A percentile compares a stretch with the other conserved stretches of the same genome.
These are phyloP conservation scores for Artibeus jamaicensis DNA, from an alignment of 2,797 vertebrate genomes.

Conservation along the genomic window DNA sequence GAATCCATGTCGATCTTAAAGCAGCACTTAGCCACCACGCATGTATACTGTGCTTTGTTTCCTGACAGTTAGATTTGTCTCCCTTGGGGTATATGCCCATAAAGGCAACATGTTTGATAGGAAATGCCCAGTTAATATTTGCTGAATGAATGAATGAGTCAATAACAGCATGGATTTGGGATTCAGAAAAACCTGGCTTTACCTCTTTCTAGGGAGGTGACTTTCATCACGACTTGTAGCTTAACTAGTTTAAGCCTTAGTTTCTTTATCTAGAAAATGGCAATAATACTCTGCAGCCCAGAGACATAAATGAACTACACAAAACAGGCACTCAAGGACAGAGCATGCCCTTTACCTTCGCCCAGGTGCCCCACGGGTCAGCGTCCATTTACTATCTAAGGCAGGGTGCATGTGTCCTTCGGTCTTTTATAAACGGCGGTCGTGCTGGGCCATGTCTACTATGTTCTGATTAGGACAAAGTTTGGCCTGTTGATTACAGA, in stretches of 20 bases:
- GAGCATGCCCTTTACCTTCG: not conserved
- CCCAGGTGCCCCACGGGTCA: not conserved
- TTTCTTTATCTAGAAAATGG: slow-evolving; percentile 14
- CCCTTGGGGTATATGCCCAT: not conserved
- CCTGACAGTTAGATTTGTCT: not conserved
- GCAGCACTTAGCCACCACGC: not conserved
- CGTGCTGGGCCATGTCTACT: not conserved
- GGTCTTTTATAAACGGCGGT: not conserved
- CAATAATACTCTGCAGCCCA: not conserved
- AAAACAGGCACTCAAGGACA: not conserved
- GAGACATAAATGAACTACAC: not conserved
- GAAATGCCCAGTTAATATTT: not conserved
- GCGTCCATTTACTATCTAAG: not conserved
- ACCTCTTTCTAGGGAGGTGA: not conserved
- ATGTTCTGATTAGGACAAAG: slow-evolving; percentile 12
- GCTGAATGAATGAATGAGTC: not conserved
- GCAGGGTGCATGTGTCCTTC: not conserved
- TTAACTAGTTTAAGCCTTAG: not conserved
- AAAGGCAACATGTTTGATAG: not conserved
- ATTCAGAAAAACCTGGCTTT: not conserved
- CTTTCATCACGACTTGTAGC: not conserved
- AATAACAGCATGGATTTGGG: not conserved
- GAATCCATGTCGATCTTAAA: not conserved
- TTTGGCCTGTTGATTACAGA: not conserved
- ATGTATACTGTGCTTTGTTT: not conserved